These are phyloP conservation scores for Rostratula benghalensis DNA, from an alignment of 2,113 vertebrate genomes.

Conservation along the genomic window DNA sequence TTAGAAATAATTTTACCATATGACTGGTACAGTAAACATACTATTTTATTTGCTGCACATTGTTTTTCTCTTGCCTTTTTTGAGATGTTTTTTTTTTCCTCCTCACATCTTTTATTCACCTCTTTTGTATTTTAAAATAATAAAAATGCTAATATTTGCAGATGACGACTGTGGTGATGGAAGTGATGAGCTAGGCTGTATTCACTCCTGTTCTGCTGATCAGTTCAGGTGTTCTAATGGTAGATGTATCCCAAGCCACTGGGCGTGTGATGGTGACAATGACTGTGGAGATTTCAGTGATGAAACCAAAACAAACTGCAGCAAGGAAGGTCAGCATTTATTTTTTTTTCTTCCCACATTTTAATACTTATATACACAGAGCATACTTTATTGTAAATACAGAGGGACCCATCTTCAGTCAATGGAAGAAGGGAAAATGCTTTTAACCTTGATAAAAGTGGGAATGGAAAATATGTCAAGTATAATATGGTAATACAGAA, in stretches of 20 bases:
- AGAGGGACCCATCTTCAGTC: neutral
- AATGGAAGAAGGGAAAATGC: neutral
- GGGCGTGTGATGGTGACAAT: constrained; percentile 95
- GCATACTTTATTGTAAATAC: neutral
- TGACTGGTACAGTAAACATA: neutral
- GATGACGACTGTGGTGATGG: constrained; percentile 95
- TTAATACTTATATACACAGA: neutral
- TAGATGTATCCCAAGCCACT: constrained; percentile 90
- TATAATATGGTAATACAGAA: neutral
- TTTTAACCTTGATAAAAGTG: neutral
- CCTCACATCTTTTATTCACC: fast-evolving
- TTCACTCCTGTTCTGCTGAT: constrained; percentile 84
- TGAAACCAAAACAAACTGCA: constrained; percentile 86
- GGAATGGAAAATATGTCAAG: neutral
- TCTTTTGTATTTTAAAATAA: neutral
- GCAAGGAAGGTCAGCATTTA: constrained; percentile 80
- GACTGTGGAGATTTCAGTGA: constrained; percentile 98
- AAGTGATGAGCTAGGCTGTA: constrained; percentile 90
- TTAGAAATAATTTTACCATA: neutral
- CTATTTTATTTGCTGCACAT: fast-evolving
- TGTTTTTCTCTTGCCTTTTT: neutral
- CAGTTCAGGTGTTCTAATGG: constrained; percentile 92
- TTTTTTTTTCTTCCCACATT: neutral
- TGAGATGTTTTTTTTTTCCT: neutral
- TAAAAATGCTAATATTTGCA: constrained; percentile 30